phyloP scores from a whole-genome alignment of 2,113 vertebrate species.

The Sterrhoptilus dennistouni region DNA sequence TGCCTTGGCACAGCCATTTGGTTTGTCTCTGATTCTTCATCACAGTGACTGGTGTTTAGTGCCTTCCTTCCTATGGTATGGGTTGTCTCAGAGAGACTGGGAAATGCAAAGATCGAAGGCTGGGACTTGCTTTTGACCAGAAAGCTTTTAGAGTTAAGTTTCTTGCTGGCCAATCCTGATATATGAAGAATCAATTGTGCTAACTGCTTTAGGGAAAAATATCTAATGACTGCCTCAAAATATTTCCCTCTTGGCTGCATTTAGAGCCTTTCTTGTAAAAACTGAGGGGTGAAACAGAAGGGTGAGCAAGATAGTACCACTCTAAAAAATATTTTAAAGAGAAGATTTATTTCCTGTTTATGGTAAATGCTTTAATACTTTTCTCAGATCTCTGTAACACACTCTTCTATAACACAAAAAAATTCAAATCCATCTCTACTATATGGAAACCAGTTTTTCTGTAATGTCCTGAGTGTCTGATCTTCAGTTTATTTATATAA shows the following conservation, averaged over 20 bases:
- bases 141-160: conserved; percentile 61
- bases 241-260: conserved; percentile 21
- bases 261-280: conserved; percentile 47
- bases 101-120: conserved; percentile 19
- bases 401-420: conserved; percentile 13
- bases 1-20: not conserved
- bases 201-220: conserved; percentile 39
- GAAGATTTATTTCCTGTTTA: not conserved
- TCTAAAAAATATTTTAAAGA: not conserved
- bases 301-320: not conserved
- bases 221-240: conserved; percentile 60
- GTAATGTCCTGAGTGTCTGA: not conserved
- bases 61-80: not conserved
- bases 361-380: not conserved
- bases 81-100: not conserved
- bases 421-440: conserved; percentile 1
- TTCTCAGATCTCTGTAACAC: conserved; percentile 20
- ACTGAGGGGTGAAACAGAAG: not conserved
- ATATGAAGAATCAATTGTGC: conserved; percentile 57
- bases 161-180: conserved; percentile 52
- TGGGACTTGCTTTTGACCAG: conserved; percentile 43
- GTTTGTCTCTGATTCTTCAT: not conserved
- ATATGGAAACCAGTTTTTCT: conserved; percentile 17
- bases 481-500: conserved; percentile 45
- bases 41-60: not conserved